Conservation (phyloP, 1,140 invertebrate genomes). For the Lepidurus arcticus region DNA sequence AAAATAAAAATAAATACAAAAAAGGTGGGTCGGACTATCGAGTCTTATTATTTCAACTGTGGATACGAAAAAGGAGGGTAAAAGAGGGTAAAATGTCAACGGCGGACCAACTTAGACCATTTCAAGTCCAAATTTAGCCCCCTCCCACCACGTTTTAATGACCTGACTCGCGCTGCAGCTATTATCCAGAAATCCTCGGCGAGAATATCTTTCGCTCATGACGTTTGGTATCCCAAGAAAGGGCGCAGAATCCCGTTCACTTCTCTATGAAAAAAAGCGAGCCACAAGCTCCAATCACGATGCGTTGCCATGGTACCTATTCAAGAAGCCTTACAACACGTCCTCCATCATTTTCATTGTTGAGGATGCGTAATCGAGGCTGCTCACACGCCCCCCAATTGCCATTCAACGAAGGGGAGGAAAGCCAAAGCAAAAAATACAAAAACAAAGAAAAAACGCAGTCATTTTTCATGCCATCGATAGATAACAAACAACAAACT, state of each 20-base stretch:
- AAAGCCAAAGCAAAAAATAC: not conserved
- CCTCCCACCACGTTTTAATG: conserved; percentile 21
- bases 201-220: conserved; percentile 1
- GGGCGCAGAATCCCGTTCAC: not conserved
- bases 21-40: too few species aligned
- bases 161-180: conserved; percentile 1
- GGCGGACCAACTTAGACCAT: not conserved
- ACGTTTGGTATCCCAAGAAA: not conserved
- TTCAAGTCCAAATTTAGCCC: not conserved
- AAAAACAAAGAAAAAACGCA: not conserved
- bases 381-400: conserved; percentile 20
- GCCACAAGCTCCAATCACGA: not conserved
- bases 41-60: not conserved
- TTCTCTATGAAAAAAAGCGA: not conserved
- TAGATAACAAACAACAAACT: conserved; percentile 22
- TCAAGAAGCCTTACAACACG: conserved; percentile 14
- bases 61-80: not conserved
- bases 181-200: not conserved
- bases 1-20: too few species aligned
- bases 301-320: not conserved
- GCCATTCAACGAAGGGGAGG: not conserved
- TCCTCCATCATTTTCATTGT: not conserved
- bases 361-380: conserved; percentile 10
- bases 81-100: not conserved
- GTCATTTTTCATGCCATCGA: conserved; percentile 18